Evolutionary conservation across 2,888 invertebrate species (phyloP), one percentile per base, ranked within the genome.

Genomic region (Lithophane ornitopus): DNA sequence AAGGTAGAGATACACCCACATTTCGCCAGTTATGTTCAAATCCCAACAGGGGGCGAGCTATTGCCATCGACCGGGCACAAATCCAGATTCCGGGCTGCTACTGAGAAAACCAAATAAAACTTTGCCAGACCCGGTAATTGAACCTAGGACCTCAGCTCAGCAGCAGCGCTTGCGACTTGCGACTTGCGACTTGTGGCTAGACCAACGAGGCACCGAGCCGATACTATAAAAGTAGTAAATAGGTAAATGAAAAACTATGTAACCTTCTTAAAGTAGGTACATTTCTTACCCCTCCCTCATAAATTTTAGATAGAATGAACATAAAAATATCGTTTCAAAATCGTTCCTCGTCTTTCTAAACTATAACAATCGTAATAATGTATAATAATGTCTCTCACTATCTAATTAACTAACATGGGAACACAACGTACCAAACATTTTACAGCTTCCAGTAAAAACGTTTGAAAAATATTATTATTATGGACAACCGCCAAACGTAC

Each of bases 361-460:
- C 22, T 61, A 62, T 34, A 22, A 28, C 16, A n/a, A 28, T 28
- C 16, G 26, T 77, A 81, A 79, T 58, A 28, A 16, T 68, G n/a
- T n/a, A n/a, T n/a, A n/a, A n/a, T n/a, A n/a, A 41, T 46, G 41
- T 85, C 88, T 89, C 83, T 87, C 89, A 88, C 80, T 86, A 81
- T 85, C 80, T 83, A 86, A 90, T 90, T 88, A 89, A 74, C 72
- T 76, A 85, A 76, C 52, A 56, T 63, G 69, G 34, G 34, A 82
- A 83, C 41, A 76, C 19, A 41, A 66, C 56, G 22, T 34, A 62
- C 76, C 56, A 22, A 66, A 61, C 62, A 63, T 63, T 83, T 86
- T 75, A 80, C 59, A 63, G 67, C 86, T 77, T 84, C 77, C 86
- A 74, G 49, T 22, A 68, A 76, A 75, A 67, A 67, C 70, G 52